phyloP scores from a whole-genome alignment of 1,140 invertebrate genomes.

The Ephestia elutella region DNA sequence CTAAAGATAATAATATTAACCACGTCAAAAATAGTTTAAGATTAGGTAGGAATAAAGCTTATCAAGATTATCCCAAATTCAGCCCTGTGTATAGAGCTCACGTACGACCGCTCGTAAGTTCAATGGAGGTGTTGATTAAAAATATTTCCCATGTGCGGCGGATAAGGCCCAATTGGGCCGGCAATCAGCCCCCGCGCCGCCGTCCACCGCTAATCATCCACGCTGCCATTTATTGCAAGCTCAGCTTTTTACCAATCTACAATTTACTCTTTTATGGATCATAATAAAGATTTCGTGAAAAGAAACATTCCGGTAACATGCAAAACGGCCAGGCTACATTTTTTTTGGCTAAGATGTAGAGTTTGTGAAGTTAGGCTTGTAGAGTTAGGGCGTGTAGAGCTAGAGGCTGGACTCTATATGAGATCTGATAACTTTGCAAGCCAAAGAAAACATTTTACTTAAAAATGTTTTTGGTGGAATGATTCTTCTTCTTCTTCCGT shows the following conservation, averaged over 20 bases:
- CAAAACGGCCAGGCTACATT: too few relatives aligned
- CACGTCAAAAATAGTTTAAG: background rate
- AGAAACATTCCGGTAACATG: too few relatives aligned
- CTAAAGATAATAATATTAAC: background rate
- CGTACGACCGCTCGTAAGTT: constrained; percentile 74
- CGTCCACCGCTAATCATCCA: constrained; percentile 65
- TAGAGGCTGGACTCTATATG: too few relatives aligned
- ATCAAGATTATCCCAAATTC: constrained; percentile 25
- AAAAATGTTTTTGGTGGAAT: too few relatives aligned
- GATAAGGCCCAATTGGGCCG: constrained; percentile 70
- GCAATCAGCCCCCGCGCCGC: constrained; percentile 63
- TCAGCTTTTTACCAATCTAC: constrained; percentile 11
- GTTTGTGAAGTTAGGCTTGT: too few relatives aligned
- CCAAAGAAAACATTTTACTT: too few relatives aligned
- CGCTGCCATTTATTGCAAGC: constrained; percentile 31
- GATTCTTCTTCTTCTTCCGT: too few relatives aligned
- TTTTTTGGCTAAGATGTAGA: too few relatives aligned
- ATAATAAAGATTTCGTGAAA: too few relatives aligned
- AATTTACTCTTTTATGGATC: background rate
- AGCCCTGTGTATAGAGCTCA: constrained; percentile 57
- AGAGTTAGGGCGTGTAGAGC: too few relatives aligned
- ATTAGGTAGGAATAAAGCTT: background rate
- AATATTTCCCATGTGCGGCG: constrained; percentile 73
- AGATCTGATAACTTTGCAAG: too few relatives aligned
- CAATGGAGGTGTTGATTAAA: constrained; percentile 75